Evolutionary conservation across 2,113 vertebrate species (phyloP).

Genomic region (Protobothrops mucrosquamatus): DNA sequence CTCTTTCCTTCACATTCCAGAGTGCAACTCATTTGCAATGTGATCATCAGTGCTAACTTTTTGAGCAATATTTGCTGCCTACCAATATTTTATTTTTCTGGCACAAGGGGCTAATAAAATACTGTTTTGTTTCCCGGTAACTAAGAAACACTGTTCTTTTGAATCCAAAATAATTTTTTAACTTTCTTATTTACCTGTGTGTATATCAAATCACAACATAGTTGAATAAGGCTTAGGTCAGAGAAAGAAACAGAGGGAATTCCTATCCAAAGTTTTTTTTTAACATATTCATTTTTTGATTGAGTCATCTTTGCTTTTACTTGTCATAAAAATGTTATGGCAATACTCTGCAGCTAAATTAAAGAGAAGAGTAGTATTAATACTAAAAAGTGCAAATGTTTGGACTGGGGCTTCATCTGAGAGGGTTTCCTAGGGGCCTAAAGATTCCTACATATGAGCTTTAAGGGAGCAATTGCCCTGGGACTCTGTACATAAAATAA

Average conservation of each 20-base stretch:
- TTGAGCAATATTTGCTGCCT: neutral
- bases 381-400: neutral
- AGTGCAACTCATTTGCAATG: neutral
- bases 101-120: neutral
- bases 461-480: neutral
- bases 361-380: neutral
- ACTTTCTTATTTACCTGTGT: conserved; percentile 10
- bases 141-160: neutral
- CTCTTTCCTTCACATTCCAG: neutral
- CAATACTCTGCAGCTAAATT: neutral
- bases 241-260: neutral
- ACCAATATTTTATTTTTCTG: conserved; percentile 8
- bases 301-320: neutral
- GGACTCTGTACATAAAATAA: neutral
- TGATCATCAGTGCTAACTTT: neutral
- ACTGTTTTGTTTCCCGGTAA: conserved; percentile 13
- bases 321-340: neutral
- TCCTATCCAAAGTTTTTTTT: neutral
- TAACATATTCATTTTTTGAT: neutral
- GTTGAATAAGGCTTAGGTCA: neutral
- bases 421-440: neutral
- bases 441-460: neutral
- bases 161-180: neutral
- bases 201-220: neutral
- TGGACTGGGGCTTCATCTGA: neutral